Base-by-base conservation (phyloP, 2,888 invertebrate species). In the Pseudococcus jackbeardsleyi region DNA sequence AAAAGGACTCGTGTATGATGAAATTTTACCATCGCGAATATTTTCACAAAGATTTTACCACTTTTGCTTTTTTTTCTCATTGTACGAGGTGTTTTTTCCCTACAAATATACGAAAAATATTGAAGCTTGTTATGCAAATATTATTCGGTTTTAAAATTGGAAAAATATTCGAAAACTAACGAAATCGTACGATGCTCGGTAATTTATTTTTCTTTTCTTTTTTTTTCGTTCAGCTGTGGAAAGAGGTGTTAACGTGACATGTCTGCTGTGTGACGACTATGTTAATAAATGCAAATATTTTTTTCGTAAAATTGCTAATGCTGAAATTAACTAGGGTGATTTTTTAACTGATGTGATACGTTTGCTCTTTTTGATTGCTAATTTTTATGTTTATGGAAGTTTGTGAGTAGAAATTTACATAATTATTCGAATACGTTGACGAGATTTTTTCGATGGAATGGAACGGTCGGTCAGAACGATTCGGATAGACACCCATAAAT, bases 81-180 rank as follows among this genome's bases (percentile, higher is more conserved):
- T 79, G 15, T 79, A 42, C n/a, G 79, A 59, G 6, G 19, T 59
- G 9, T 54, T 12, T n/a, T 79, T 42, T 79, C 7, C 17, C 42
- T 42, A 42, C 79, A 15, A 79, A 79, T 42, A 79, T 42, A 42
- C 39, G 46, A 79, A 79, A 79, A 79, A 79, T 79, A 46, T 79
- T 79, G 79, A 79, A 39, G 9, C 79, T 79, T 42, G 79, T 79
- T 79, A 79, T 79, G 79, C 79, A 79, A 79, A 79, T 79, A 46
- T 79, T 79, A 79, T 79, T 79, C 79, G 8, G 79, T 42, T 79
- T 77, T 79, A 79, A 79, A 79, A 79, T 79, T 79, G 79, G 79
- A 79, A 79, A 79, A 79, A 79, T 79, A 79, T 79, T 79, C 46
- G 79, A 79, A 42, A 79, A 42, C 26, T 79, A 79, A 79, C 79